These are phyloP conservation scores for Brachionus sp. DNA, from an alignment of 1,140 invertebrate genomes.

Conservation along the genomic window DNA sequence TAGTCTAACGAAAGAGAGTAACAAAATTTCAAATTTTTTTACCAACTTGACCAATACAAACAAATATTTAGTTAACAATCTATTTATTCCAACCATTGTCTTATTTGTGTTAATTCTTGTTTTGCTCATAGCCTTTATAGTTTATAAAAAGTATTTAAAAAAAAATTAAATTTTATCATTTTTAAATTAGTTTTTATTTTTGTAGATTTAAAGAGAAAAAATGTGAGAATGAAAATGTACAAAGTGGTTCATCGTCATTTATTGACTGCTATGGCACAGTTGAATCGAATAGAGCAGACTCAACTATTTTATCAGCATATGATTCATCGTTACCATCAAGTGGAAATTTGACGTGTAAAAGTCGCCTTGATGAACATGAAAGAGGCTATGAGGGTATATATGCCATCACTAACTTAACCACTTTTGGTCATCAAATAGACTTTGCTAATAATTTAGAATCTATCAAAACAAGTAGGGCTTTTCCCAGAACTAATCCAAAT, in stretches of 20 bases:
- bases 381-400: not conserved
- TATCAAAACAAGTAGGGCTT: not conserved
- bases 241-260: not conserved
- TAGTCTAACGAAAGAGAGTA: not conserved
- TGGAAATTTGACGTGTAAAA: not conserved
- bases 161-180: not conserved
- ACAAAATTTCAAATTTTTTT: not conserved
- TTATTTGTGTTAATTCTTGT: not conserved
- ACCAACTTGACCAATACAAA: not conserved
- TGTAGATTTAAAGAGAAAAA: not conserved
- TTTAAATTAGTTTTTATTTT: not conserved
- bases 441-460: not conserved
- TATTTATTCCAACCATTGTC: not conserved
- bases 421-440: not conserved
- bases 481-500: constrained; percentile 32
- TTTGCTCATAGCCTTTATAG: not conserved
- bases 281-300: not conserved
- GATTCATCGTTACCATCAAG: not conserved
- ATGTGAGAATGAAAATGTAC: not conserved
- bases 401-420: not conserved
- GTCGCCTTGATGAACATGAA: not conserved
- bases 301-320: not conserved
- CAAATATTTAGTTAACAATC: constrained; percentile 11
- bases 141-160: not conserved
- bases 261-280: not conserved